Evolutionary conservation across 2,113 vertebrate genomes (phyloP).

Genomic region (Grantiella picta): DNA sequence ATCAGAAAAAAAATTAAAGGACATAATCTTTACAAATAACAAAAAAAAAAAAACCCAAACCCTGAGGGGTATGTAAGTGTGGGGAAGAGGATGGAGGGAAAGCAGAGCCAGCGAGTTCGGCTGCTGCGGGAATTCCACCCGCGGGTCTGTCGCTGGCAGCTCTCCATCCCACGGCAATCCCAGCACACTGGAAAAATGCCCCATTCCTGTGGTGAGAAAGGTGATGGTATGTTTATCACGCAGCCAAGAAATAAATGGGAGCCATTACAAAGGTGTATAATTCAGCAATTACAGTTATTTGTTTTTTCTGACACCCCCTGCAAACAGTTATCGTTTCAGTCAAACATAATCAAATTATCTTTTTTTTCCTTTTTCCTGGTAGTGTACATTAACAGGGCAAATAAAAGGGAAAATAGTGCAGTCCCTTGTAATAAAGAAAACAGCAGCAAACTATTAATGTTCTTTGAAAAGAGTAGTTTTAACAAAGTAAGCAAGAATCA

Average conservation of each 20-base stretch:
- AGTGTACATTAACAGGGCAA: slow-evolving; percentile 48
- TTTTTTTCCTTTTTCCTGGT: background rate
- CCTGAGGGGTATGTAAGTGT: background rate
- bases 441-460: slow-evolving; percentile 71
- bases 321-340: slow-evolving; percentile 58
- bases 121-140: background rate
- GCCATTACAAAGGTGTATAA: slow-evolving; percentile 58
- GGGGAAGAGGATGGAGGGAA: background rate
- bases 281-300: slow-evolving; percentile 54
- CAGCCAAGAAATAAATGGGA: slow-evolving; percentile 39
- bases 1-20: background rate
- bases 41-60: accelerated
- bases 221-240: slow-evolving; percentile 19
- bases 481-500: slow-evolving; percentile 80
- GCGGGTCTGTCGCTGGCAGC: background rate
- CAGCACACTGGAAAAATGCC: background rate
- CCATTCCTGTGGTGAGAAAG: background rate
- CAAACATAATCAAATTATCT: slow-evolving; percentile 60
- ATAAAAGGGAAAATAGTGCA: slow-evolving; percentile 53
- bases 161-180: background rate
- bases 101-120: accelerated
- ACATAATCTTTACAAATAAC: background rate
- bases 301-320: slow-evolving; percentile 50
- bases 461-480: slow-evolving; percentile 78
- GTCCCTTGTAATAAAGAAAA: slow-evolving; percentile 66